Evolutionary conservation across 2,797 vertebrate genomes (phyloP), one percentile per base, ranked within the genome.

Genomic region (Danio aesculapii): DNA sequence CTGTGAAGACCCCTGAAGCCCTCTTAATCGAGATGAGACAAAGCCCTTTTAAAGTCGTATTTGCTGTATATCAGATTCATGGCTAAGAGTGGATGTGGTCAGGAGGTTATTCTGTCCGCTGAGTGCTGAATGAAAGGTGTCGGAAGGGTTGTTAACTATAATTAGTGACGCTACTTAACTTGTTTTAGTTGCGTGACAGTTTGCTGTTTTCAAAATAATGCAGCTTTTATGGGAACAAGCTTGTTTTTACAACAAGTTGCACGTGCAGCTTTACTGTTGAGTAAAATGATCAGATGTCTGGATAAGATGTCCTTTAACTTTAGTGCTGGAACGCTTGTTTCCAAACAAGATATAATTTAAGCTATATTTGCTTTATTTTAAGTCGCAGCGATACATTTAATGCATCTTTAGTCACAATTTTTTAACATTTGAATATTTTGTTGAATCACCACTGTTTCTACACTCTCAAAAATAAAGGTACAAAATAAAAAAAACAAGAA

Each of bases 1-100:
- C 12, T 47, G 8, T 17, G 55, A 73, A 58, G 43, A 71, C 50
- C 50, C 53, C 30, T 71, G 68, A 71, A 55, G 14, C 21, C 57
- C 41, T 74, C 57, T 74, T 21, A 39, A 55, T 74, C 44, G 16
- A 74, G 43, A 47, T 47, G 14, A 61, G 3, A 47, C 61, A 9
- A 61, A n/a, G 57, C 46, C 21, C 72, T 49, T 9, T 61, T 61
- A 19, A 61, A 19, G 53, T 57, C 52, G 0, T 59, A 49, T 49
- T 16, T 61, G 57, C 9, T 39, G 57, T 16, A 57, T 53, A 50
- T 68, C 2, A n/a, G 3, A 30, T 30, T 30, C 30, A 30, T 30
- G 30, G 19, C 47, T 2, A 4, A 52, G 46, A 16, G 13, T 68
- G 19, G 21, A 57, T 57, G 39, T 1, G 52, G 39, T 57, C 52